phyloP scores from a whole-genome alignment of 2,888 invertebrate species.

The Linnaemya vulpina region DNA sequence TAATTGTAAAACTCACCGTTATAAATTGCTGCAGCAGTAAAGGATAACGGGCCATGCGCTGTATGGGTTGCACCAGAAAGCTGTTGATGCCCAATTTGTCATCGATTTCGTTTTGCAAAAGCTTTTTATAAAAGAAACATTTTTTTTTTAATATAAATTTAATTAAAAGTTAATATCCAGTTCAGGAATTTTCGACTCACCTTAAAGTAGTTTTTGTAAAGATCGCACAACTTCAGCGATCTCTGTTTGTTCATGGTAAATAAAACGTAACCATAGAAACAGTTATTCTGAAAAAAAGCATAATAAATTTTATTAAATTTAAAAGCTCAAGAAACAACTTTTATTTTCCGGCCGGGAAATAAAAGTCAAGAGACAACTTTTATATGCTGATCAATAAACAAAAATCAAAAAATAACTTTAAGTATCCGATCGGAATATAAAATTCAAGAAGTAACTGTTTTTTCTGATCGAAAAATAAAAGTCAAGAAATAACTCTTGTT shows the following conservation, averaged over 20 bases:
- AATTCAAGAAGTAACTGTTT: no score
- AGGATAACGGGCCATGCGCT: slow-evolving; percentile 82
- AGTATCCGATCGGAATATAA: no score
- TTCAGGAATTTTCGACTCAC: slow-evolving; percentile 73
- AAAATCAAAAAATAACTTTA: no score
- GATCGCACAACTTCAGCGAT: slow-evolving; percentile 81
- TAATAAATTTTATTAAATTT: no score
- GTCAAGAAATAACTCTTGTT: no score
- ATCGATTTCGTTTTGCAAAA: slow-evolving; percentile 80
- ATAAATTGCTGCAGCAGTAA: slow-evolving; percentile 81
- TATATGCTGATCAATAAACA: no score
- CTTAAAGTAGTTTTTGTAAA: slow-evolving; percentile 81
- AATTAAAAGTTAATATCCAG: not conserved
- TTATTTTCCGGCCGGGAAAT: no score
- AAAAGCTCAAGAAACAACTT: no score
- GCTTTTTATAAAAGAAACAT: slow-evolving; percentile 73
- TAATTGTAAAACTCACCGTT: slow-evolving; percentile 75
- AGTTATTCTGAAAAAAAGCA: slow-evolving; percentile 77
- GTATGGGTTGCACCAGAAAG: slow-evolving; percentile 82
- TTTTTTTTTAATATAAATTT: not conserved
- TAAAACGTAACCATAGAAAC: slow-evolving; percentile 82
- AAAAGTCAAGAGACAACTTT: no score
- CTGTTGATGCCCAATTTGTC: slow-evolving; percentile 83
- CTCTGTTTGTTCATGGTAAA: slow-evolving; percentile 83
- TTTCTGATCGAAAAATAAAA: no score